A percentile compares a stretch with the other conserved stretches of the same genome.
Conservation (phyloP, 2,113 vertebrate genomes). For the Theristicus caerulescens region DNA sequence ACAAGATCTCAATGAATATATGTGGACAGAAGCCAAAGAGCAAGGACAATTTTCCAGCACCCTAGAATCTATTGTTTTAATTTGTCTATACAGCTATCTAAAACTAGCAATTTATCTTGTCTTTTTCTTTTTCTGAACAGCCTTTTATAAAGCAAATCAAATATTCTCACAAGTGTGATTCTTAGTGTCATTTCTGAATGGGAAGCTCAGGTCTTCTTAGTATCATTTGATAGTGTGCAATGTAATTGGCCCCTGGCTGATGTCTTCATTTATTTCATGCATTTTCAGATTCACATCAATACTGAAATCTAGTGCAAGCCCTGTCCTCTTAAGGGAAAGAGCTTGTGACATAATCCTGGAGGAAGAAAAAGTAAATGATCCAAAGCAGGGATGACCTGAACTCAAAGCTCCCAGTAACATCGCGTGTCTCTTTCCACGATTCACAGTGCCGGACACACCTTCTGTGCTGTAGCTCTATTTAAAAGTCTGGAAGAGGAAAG, state of each 20-base stretch:
- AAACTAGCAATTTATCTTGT: constrained; percentile 9
- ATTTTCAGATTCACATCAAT: neutral
- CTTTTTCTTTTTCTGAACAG: neutral
- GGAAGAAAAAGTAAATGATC: neutral
- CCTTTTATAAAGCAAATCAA: constrained; percentile 1
- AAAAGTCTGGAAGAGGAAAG: neutral
- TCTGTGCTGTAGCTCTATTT: neutral
- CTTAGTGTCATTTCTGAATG: neutral
- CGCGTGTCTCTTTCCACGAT: neutral
- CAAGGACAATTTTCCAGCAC: neutral
- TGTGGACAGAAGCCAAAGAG: neutral
- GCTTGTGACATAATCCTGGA: neutral
- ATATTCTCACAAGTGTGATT: neutral
- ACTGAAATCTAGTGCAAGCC: neutral
- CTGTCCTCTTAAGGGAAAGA: neutral
- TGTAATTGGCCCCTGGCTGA: neutral
- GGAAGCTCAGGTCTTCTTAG: neutral
- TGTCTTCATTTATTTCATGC: neutral
- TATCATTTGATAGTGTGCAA: neutral
- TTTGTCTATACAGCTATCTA: neutral
- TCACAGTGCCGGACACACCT: neutral
- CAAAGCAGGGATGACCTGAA: neutral
- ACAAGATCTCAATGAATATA: neutral
- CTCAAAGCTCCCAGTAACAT: neutral
- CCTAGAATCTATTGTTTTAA: neutral